phyloP scores from a whole-genome alignment of 1,140 invertebrate genomes.

The Maniola jurtina region DNA sequence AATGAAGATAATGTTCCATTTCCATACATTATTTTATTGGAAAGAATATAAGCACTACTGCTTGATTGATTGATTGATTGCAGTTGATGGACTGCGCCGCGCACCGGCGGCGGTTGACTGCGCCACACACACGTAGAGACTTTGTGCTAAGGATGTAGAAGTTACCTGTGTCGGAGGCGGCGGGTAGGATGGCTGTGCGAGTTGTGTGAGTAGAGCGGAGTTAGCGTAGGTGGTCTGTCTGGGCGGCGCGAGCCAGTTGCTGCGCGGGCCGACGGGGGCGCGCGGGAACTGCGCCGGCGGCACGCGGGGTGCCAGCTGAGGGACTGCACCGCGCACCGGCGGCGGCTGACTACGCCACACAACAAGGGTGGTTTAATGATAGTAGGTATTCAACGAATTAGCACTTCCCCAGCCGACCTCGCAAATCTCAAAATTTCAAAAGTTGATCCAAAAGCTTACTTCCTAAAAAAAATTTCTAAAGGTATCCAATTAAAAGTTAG shows the following conservation, averaged over 20 bases:
- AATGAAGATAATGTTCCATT: neutral
- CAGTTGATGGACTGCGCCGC: slow-evolving; percentile 13
- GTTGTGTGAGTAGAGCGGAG: slow-evolving; percentile 62
- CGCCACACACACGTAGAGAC: neutral
- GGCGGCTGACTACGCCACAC: slow-evolving; percentile 5
- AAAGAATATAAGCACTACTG: slow-evolving; percentile 13
- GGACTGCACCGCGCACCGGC: slow-evolving; percentile 6
- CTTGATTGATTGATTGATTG: no score
- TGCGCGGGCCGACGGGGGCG: slow-evolving; percentile 40
- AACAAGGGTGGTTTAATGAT: neutral
- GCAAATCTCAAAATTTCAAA: no score
- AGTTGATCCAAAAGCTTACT: no score
- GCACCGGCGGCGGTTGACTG: slow-evolving; percentile 8
- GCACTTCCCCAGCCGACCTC: no score
- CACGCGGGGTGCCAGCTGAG: slow-evolving; percentile 22
- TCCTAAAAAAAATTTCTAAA: no score
- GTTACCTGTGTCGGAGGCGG: slow-evolving; percentile 83
- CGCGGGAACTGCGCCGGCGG: slow-evolving; percentile 67
- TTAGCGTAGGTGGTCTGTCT: slow-evolving; percentile 53
- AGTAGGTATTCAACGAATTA: no score
- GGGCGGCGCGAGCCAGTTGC: slow-evolving; percentile 46
- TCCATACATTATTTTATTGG: no score
- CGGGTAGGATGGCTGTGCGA: slow-evolving; percentile 70
- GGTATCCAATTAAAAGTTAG: no score
- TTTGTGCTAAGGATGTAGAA: slow-evolving; percentile 34